These are phyloP conservation scores for Amazona guildingii DNA, from an alignment of 2,113 vertebrate species.

Conservation along the genomic window DNA sequence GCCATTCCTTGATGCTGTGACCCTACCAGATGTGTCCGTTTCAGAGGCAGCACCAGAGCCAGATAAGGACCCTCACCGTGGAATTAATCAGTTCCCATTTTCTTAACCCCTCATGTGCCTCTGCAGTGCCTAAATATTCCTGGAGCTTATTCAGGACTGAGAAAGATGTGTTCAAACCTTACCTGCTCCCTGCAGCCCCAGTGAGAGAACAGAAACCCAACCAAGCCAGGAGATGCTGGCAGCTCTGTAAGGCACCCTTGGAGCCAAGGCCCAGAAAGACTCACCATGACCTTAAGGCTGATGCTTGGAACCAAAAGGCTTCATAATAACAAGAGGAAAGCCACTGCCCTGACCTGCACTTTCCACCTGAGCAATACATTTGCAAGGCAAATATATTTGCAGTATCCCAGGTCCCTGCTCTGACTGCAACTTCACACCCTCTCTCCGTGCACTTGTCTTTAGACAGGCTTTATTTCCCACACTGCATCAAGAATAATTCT, in stretches of 20 bases:
- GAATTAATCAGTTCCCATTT: constrained; percentile 48
- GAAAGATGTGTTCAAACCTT: neutral
- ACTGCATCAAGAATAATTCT: neutral
- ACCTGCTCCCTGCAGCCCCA: neutral
- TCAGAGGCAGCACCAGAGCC: neutral
- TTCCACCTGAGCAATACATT: neutral
- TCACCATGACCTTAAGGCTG: neutral
- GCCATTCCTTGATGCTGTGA: constrained; percentile 3
- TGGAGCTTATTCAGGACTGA: neutral
- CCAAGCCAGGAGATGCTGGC: accelerated
- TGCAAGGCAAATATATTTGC: neutral
- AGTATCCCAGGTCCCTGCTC: neutral
- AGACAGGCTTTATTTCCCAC: neutral
- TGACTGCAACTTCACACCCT: neutral
- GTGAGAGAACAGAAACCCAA: neutral
- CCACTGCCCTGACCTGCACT: neutral
- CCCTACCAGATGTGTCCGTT: neutral
- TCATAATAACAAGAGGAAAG: neutral
- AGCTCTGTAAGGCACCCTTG: accelerated
- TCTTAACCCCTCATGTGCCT: constrained; percentile 36
- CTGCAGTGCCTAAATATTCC: neutral
- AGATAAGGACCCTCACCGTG: neutral
- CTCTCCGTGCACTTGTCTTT: neutral
- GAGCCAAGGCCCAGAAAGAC: neutral
- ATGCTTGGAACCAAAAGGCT: neutral